A percentile compares a stretch with the other conserved stretches of the same genome.
These are phyloP conservation scores for Panzeria rudis DNA, from an alignment of 2,888 invertebrate species.

Conservation along the genomic window DNA sequence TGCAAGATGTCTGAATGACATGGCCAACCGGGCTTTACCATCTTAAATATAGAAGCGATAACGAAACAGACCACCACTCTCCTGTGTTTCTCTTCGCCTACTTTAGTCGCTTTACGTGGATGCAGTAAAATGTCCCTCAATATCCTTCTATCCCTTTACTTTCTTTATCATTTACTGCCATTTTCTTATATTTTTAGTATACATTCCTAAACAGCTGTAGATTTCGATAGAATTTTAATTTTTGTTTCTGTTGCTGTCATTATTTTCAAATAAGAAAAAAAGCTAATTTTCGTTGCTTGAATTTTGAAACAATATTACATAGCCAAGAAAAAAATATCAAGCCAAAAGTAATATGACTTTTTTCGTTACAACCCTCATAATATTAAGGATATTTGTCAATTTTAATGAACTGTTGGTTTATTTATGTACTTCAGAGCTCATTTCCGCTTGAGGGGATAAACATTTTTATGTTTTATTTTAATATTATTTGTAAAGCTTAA, in stretches of 20 bases:
- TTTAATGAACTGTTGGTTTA: slow-evolving; percentile 24
- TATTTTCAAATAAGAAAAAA: background rate
- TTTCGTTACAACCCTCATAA: background rate
- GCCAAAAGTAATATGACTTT: background rate
- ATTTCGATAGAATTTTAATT: background rate
- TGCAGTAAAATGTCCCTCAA: too few relatives aligned
- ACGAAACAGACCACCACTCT: too few relatives aligned
- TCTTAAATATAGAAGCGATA: background rate
- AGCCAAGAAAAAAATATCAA: background rate
- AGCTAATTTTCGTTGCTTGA: background rate
- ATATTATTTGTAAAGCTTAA: background rate
- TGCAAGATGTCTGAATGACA: too few relatives aligned
- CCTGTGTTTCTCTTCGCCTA: background rate
- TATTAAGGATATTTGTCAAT: slow-evolving; percentile 43
- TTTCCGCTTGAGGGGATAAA: slow-evolving; percentile 29
- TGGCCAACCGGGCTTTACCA: too few relatives aligned
- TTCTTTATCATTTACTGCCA: background rate
- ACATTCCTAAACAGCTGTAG: background rate
- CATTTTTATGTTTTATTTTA: background rate
- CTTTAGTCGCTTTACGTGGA: background rate
- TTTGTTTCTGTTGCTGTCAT: slow-evolving; percentile 13
- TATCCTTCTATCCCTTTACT: background rate
- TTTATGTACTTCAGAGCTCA: background rate
- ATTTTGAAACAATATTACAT: slow-evolving; percentile 12
- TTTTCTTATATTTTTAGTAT: slow-evolving; percentile 20